These are phyloP conservation scores for Cheilosia vulpina DNA, from an alignment of 2,888 invertebrate genomes.

Conservation along the genomic window DNA sequence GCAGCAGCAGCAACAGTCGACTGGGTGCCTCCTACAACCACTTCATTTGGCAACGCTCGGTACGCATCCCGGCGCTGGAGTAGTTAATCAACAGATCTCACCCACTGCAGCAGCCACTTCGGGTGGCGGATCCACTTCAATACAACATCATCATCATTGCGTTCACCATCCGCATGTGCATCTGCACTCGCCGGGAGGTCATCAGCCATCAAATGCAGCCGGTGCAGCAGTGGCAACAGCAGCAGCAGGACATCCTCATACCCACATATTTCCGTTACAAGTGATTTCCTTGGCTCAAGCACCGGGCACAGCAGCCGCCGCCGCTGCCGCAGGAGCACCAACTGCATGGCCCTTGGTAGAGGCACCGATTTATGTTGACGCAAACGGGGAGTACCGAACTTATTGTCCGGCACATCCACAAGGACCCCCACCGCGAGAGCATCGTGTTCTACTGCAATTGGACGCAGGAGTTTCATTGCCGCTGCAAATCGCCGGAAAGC, in stretches of 20 bases:
- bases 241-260: constrained; percentile 84
- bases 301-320: constrained; percentile 80
- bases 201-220: constrained; percentile 84
- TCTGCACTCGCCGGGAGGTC: constrained; percentile 76
- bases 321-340: constrained; percentile 82
- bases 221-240: constrained; percentile 82
- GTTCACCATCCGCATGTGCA: constrained; percentile 79
- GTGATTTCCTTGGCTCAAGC: constrained; percentile 83
- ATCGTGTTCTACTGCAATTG: constrained; percentile 90
- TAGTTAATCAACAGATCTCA: constrained; percentile 70
- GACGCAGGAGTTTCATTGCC: constrained; percentile 91
- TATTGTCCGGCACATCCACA: constrained; percentile 83
- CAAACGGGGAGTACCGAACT: constrained; percentile 85
- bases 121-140: constrained; percentile 49
- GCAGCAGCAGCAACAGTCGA: constrained; percentile 70
- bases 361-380: constrained; percentile 86
- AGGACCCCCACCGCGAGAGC: constrained; percentile 84
- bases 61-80: constrained; percentile 63
- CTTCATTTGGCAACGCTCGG: constrained; percentile 61
- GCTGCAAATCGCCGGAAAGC: constrained; percentile 89
- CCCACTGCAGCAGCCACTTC: constrained; percentile 67
- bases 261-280: constrained; percentile 85
- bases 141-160: constrained; percentile 78
- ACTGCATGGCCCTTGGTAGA: constrained; percentile 84
- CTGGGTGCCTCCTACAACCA: constrained; percentile 52